Evolutionary conservation across 2,888 invertebrate genomes (phyloP).

Genomic region (Xanthia icteritia): DNA sequence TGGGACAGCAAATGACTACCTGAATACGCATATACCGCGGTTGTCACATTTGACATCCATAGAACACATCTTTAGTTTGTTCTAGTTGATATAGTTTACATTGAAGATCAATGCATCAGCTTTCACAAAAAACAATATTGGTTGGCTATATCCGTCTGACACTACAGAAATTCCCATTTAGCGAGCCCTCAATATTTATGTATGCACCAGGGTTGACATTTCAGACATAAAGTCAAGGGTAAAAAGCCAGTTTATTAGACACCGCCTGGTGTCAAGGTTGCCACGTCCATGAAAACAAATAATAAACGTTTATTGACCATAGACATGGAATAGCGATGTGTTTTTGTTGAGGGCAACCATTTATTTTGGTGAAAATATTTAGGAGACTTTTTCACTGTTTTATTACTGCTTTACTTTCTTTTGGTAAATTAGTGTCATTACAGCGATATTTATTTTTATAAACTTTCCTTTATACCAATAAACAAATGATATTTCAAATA

Average conservation of each 20-base stretch:
- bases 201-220: conserved; percentile 14
- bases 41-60: not conserved
- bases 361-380: conserved; percentile 27
- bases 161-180: conserved; percentile 10
- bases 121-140: conserved; percentile 3
- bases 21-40: not conserved
- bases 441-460: not conserved
- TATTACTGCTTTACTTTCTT: conserved; percentile 6
- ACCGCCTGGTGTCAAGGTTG: conserved; percentile 36
- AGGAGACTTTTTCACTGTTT: conserved; percentile 2
- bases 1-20: not conserved
- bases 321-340: conserved; percentile 43
- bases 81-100: not conserved
- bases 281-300: conserved; percentile 51
- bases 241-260: conserved; percentile 43
- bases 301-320: conserved; percentile 47
- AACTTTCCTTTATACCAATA: not conserved
- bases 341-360: conserved; percentile 12
- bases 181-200: conserved; percentile 6
- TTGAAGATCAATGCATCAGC: not conserved
- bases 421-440: not conserved
- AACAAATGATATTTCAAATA: not conserved
- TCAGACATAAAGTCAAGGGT: conserved; percentile 32
- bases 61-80: not conserved
- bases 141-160: not conserved